These are phyloP conservation scores for Phataginus tricuspis DNA, from an alignment of 2,797 vertebrate genomes.

Conservation along the genomic window DNA sequence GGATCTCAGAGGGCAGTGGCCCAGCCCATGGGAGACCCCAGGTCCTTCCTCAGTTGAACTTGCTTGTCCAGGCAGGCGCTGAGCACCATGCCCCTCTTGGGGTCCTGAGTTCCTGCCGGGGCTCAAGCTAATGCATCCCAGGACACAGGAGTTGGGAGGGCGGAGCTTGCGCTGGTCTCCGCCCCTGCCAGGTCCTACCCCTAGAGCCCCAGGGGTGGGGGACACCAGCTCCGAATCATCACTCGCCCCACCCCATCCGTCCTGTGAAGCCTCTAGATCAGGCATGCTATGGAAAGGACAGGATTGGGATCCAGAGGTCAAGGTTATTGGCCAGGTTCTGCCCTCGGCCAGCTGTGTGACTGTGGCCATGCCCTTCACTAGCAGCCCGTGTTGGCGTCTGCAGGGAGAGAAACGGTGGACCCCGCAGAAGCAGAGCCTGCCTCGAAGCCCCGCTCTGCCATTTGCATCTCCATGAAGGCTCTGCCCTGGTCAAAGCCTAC, in stretches of 20 bases:
- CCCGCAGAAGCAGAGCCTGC: neutral
- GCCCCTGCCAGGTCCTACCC: too few relatives aligned
- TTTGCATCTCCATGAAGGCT: neutral
- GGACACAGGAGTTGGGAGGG: neutral
- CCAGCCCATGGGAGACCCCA: neutral
- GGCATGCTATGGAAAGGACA: neutral
- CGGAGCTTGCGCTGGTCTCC: neutral
- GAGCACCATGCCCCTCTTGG: neutral
- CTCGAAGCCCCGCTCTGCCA: neutral
- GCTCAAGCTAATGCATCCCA: neutral
- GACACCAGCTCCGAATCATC: neutral
- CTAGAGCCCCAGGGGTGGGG: too few relatives aligned
- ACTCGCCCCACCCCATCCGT: too few relatives aligned
- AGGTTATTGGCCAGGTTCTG: neutral
- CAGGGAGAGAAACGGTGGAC: neutral
- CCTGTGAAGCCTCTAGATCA: neutral
- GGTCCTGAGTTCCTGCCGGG: neutral
- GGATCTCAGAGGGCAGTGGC: neutral
- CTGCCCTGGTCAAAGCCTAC: neutral
- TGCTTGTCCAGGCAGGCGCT: neutral
- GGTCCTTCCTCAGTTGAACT: neutral
- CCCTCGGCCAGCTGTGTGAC: neutral
- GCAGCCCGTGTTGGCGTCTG: neutral
- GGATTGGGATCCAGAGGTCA: neutral
- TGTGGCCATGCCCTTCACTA: neutral